phyloP scores from a whole-genome alignment of 1,140 invertebrate genomes.

The Arctopsyche grandis region DNA sequence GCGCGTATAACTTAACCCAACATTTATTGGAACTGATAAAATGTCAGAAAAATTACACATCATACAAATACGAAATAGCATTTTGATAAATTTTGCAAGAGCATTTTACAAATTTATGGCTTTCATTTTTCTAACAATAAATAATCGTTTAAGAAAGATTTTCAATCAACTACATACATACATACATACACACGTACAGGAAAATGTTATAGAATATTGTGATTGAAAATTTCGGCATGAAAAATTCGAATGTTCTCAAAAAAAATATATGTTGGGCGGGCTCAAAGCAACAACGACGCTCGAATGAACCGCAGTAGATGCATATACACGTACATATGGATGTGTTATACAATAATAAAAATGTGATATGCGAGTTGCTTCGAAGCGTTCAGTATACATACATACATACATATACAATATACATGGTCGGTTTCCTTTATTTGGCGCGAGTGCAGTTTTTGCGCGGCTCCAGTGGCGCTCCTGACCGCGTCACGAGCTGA shows the following conservation, averaged over 20 bases:
- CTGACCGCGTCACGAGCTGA: slow-evolving; percentile 21
- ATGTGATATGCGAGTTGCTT: not conserved
- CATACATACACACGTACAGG: not conserved
- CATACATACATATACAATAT: not conserved
- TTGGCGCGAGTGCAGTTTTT: slow-evolving; percentile 26
- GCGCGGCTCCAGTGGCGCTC: not conserved
- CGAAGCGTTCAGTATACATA: not conserved
- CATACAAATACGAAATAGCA: too few species aligned
- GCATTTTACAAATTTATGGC: too few species aligned
- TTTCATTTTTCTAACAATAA: too few species aligned
- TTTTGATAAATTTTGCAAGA: too few species aligned
- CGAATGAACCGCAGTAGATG: too few species aligned
- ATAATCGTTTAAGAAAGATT: too few species aligned
- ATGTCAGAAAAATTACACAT: slow-evolving; percentile 36
- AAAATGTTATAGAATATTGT: not conserved
- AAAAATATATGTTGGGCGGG: not conserved
- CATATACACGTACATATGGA: too few species aligned
- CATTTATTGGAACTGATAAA: slow-evolving; percentile 39
- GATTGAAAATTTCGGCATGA: too few species aligned
- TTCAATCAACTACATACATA: not conserved
- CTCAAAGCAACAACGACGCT: not conserved
- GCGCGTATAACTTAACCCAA: slow-evolving; percentile 29
- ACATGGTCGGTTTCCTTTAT: not conserved
- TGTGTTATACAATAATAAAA: not conserved
- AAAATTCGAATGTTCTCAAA: not conserved